phyloP scores from a whole-genome alignment of 1,140 invertebrate species.

The Hypothenemus hampei region DNA sequence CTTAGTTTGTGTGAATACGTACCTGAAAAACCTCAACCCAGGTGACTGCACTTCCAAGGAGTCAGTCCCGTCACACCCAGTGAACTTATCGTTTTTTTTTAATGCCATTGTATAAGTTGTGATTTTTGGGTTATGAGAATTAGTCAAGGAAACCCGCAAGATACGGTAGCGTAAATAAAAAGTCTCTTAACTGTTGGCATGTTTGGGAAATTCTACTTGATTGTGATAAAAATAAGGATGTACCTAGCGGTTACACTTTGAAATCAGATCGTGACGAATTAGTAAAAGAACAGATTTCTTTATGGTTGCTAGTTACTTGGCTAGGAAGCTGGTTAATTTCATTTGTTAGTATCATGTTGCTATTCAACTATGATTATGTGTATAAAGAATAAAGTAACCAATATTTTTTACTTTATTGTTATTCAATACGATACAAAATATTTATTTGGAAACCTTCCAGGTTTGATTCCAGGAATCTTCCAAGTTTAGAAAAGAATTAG shows the following conservation, averaged over 20 bases:
- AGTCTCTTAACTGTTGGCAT: background rate
- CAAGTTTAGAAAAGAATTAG: too few species aligned
- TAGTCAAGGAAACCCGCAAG: slow-evolving; percentile 11
- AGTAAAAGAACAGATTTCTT: too few species aligned
- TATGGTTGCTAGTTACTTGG: too few species aligned
- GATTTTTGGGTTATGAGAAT: slow-evolving; percentile 21
- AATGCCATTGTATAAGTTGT: slow-evolving; percentile 16
- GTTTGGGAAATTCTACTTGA: slow-evolving; percentile 11
- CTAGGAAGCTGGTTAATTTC: too few species aligned
- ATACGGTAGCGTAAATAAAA: slow-evolving; percentile 20
- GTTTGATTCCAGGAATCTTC: too few species aligned
- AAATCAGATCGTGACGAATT: background rate
- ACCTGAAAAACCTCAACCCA: slow-evolving; percentile 1
- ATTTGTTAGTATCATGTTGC: too few species aligned
- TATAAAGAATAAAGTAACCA: too few species aligned
- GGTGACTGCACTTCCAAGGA: slow-evolving; percentile 21
- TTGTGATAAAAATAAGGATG: slow-evolving; percentile 6
- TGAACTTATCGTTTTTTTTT: slow-evolving; percentile 16
- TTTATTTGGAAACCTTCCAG: too few species aligned
- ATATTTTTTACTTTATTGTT: too few species aligned
- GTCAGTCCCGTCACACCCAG: slow-evolving; percentile 22
- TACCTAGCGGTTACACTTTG: background rate
- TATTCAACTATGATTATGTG: too few species aligned
- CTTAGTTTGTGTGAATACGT: too few species aligned
- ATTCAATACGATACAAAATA: too few species aligned